Base-by-base conservation (phyloP, 2,888 invertebrate species). In the Plebejus melissa region DNA sequence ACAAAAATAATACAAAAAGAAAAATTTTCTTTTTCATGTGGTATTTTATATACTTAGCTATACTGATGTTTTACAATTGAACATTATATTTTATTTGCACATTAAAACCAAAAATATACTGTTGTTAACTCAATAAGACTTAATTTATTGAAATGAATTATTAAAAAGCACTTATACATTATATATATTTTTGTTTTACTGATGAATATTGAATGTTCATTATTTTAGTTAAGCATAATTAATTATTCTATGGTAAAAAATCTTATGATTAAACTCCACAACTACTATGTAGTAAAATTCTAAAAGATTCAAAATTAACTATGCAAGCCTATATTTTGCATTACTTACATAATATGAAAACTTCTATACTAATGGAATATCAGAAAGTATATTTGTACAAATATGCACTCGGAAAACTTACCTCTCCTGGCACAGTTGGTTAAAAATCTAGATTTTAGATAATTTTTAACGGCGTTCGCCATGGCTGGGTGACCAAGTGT, bases 161-260 rank as follows among this genome's bases (percentile, higher is more conserved):
- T 65, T 65, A 65, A 65, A 60, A 65, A 60, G 60, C 28, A 65
- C 65, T 16, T 65, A 60, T 32, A 4, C 5, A 65, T 65, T 65
- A 32, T 13, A 13, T 22, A 65, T 65, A 2, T 36, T 1, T 65
- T 65, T 65, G 32, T 65, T 65, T 65, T 36, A 32, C 32, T 36
- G 11, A 1, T 36, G 4, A 65, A 65, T 32, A 1, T 22, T 28
- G 22, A 60, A 9, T 60, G 28, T 22, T 2, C 28, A 60, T 60
- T 9, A 28, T 28, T 60, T 60, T 22, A 22, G 6, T 58, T 58
- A 57, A 22, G 22, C 0, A 22, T 22, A 22, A 22, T 22, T 22
- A 22, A 22, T 7, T 7, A 22, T 22, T 1, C 16, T 54, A 54
- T 41, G 41, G 41, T 41, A 41, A 1, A 32, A 32, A 32, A 41